These are phyloP conservation scores for Drosophila pseudotakahashii DNA, from an alignment of 2,888 invertebrate species.

Conservation along the genomic window DNA sequence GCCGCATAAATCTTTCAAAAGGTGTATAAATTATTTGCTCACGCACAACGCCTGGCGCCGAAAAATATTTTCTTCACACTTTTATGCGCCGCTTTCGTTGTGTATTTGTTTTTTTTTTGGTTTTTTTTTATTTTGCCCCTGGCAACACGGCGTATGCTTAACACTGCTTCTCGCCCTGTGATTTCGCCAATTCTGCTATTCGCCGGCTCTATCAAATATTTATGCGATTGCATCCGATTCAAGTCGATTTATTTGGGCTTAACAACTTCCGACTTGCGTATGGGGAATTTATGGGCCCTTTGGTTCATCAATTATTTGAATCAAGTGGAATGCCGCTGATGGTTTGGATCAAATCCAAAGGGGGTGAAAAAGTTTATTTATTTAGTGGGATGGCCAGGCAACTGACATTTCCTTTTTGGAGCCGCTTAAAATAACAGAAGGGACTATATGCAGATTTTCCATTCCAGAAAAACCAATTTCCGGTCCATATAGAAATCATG, in stretches of 20 bases:
- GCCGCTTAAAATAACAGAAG: slow-evolving; percentile 5
- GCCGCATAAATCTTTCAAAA: slow-evolving; percentile 75
- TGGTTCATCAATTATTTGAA: slow-evolving; percentile 68
- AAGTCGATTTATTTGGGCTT: slow-evolving; percentile 71
- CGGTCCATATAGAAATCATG: slow-evolving; percentile 23
- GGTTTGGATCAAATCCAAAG: slow-evolving; percentile 9
- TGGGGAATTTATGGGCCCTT: slow-evolving; percentile 56
- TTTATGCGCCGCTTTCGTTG: slow-evolving; percentile 9
- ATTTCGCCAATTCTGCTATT: slow-evolving; percentile 39
- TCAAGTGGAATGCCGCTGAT: slow-evolving; percentile 20
- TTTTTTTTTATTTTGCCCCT: slow-evolving; percentile 20
- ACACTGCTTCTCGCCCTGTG: slow-evolving; percentile 44
- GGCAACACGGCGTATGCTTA: slow-evolving; percentile 66
- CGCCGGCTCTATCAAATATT: slow-evolving; percentile 69
- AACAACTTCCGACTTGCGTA: slow-evolving; percentile 58
- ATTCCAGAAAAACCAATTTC: slow-evolving; percentile 29
- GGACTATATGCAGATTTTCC: neutral
- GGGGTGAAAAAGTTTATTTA: slow-evolving; percentile 4
- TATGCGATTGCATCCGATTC: slow-evolving; percentile 69
- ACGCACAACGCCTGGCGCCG: slow-evolving; percentile 57
- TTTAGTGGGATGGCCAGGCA: neutral
- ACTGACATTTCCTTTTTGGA: slow-evolving; percentile 11
- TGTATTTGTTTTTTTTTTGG: slow-evolving; percentile 11
- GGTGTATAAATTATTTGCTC: slow-evolving; percentile 75
- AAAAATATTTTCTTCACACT: slow-evolving; percentile 46